phyloP scores from a whole-genome alignment of 2,797 vertebrate genomes.

The Chelmon rostratus region DNA sequence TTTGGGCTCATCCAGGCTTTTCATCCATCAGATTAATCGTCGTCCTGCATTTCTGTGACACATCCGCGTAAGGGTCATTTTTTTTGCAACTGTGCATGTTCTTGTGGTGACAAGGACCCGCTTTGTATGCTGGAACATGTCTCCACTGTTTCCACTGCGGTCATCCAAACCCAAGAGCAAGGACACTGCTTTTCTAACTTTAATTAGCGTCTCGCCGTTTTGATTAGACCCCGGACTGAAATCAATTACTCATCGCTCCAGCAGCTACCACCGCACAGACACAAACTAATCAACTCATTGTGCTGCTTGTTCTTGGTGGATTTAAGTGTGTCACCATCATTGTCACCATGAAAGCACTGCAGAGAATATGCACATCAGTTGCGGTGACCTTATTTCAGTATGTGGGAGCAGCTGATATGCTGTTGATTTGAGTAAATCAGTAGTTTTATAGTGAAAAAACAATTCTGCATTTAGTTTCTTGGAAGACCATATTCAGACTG shows the following conservation, averaged over 20 bases:
- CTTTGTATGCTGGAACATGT: constrained; percentile 59
- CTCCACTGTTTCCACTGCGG: constrained; percentile 55
- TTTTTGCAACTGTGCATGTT: constrained; percentile 39
- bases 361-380: constrained; percentile 15
- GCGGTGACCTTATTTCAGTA: constrained; percentile 23
- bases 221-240: constrained; percentile 71
- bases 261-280: constrained; percentile 41
- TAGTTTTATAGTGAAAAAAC: constrained; percentile 4
- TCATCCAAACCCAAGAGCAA: constrained; percentile 72
- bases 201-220: constrained; percentile 74
- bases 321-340: constrained; percentile 52
- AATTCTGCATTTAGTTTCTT: background rate
- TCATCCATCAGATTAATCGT: constrained; percentile 36
- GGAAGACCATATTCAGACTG: background rate
- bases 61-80: constrained; percentile 32
- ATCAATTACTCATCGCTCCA: constrained; percentile 75
- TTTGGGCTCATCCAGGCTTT: constrained; percentile 26
- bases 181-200: constrained; percentile 69
- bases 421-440: constrained; percentile 4
- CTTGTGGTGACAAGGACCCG: constrained; percentile 46
- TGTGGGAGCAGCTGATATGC: background rate
- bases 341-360: constrained; percentile 16
- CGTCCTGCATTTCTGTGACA: constrained; percentile 27
- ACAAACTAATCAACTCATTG: constrained; percentile 53
- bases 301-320: constrained; percentile 23